Conservation (phyloP, 1,140 invertebrate species). For the Plodia interpunctella region DNA sequence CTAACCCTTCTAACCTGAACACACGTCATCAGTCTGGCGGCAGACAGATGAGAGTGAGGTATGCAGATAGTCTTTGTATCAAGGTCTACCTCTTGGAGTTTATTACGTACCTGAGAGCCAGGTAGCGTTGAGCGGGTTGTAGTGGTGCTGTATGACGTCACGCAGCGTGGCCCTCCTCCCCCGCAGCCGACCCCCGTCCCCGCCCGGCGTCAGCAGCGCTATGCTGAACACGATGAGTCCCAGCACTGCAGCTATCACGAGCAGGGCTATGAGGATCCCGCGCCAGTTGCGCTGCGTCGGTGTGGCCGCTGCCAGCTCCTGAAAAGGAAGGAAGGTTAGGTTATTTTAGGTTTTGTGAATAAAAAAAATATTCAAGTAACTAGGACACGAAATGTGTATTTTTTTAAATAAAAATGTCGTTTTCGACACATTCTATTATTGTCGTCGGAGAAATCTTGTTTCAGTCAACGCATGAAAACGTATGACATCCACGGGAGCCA, state of each 20-base stretch:
- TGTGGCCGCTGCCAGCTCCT: constrained; percentile 89
- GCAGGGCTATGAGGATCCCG: constrained; percentile 91
- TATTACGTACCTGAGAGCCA: constrained; percentile 89
- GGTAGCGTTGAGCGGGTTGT: constrained; percentile 85
- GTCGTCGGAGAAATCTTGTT: no score
- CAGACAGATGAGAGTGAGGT: no score
- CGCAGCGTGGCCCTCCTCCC: constrained; percentile 82
- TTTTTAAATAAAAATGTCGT: no score
- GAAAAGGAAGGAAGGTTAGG: constrained; percentile 23
- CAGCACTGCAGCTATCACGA: constrained; percentile 91
- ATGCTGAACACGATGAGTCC: constrained; percentile 92
- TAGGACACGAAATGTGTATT: no score
- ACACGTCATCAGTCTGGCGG: no score
- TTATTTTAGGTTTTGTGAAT: neutral
- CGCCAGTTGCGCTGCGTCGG: constrained; percentile 93
- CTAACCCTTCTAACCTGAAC: no score
- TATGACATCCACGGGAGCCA: no score
- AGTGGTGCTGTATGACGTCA: constrained; percentile 81
- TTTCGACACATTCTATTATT: no score
- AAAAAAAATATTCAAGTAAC: no score
- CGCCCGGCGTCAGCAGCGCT: constrained; percentile 87
- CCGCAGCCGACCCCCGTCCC: constrained; percentile 82
- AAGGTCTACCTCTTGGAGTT: no score
- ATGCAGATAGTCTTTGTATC: no score
- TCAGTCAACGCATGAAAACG: no score